phyloP scores from a whole-genome alignment of 1,140 invertebrate species.

The Cyphomyrmex costatus region DNA sequence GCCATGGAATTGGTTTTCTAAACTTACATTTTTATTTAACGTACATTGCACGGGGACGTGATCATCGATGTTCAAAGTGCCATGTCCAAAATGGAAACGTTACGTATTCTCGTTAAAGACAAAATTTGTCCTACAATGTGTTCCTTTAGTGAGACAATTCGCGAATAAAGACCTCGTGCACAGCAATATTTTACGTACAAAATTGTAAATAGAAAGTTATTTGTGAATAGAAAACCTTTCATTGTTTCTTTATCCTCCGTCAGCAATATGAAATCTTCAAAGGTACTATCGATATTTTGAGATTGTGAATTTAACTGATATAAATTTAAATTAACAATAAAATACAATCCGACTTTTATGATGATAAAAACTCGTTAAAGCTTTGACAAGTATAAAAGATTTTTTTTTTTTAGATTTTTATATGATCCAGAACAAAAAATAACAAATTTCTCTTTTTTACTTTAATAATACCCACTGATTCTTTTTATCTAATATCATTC shows the following conservation, averaged over 20 bases:
- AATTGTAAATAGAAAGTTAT: background rate
- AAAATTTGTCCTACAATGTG: conserved; percentile 1
- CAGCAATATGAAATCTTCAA: too few relatives aligned
- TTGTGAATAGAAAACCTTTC: background rate
- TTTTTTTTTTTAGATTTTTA: too few relatives aligned
- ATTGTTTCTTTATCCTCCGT: too few relatives aligned
- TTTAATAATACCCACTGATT: background rate
- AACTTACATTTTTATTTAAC: conserved; percentile 59
- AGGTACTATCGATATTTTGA: too few relatives aligned
- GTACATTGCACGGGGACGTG: conserved; percentile 25
- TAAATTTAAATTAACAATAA: too few relatives aligned
- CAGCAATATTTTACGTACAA: background rate
- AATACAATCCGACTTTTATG: too few relatives aligned
- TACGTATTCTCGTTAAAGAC: conserved; percentile 15
- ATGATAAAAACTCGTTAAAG: too few relatives aligned
- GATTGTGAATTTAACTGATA: too few relatives aligned
- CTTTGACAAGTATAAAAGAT: too few relatives aligned
- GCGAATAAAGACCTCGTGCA: background rate
- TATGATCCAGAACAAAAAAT: too few relatives aligned
- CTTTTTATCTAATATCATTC: background rate
- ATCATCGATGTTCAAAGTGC: conserved; percentile 52
- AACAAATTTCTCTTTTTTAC: too few relatives aligned
- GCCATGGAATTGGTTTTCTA: conserved; percentile 46
- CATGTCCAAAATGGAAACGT: conserved; percentile 47
- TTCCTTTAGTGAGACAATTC: conserved; percentile 8